Base-by-base conservation (phyloP, 2,113 vertebrate genomes). In the Ellobius talpinus region DNA sequence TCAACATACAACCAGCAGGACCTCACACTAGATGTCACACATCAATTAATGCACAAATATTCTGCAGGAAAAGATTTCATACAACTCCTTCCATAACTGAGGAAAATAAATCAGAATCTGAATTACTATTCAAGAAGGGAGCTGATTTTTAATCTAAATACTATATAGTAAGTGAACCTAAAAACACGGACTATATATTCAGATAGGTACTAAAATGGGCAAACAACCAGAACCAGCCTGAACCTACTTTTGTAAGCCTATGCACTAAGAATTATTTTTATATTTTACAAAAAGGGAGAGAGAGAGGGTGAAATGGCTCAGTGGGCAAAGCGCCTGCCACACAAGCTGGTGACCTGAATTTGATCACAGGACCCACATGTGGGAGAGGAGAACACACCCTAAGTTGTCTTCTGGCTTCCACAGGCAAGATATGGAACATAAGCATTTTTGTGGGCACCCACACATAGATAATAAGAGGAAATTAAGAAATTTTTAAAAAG, bases 81-180 rank as follows among this genome's bases (percentile, higher is more conserved):
- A 73, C 58, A 72, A 73, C 7, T 21, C 45, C 66, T 82, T 58
- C 23, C 42, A 65, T 24, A 87, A 63, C 4, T 82, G 42, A 84
- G 21, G 45, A 61, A 89, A 91, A 89, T 90, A 85, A 91, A 90
- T 93, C 50, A 86, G 82, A 94, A 94, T 82, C 55, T 85, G n/a
- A 82, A 93, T 50, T 89, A 65, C 47, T 93, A 45, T 88, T 79
- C 81, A 74, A 81, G 7, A 91, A 90, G 61, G 42, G 16, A 85
- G 87, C 2, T 29, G 0, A 87, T 55, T 92, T 79, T 89, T 63
- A 94, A 31, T 88, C 31, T 21, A 93, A 76, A 94, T 91, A 39
- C 66, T 91, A 89, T 2, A 72, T n/a, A 93, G 7, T 74, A 93
- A 82, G 4, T 66, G 36, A 90, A 93, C 39, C 13, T 61, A 93